Conservation (phyloP, 2,888 invertebrate genomes). For the Homarus gammarus region DNA sequence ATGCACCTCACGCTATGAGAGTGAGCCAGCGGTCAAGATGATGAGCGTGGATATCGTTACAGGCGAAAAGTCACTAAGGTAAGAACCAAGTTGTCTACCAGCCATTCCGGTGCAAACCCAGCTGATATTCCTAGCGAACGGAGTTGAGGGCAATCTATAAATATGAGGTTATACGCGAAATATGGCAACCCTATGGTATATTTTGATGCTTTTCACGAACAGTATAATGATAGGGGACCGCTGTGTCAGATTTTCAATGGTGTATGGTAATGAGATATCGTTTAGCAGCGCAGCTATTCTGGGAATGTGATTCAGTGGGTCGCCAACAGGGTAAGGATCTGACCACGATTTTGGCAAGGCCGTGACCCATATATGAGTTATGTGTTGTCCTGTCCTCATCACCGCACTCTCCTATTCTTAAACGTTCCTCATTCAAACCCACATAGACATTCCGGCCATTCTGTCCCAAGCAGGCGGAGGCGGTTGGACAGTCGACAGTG, state of each 20-base stretch:
- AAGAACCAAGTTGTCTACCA: background rate
- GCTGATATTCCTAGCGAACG: background rate
- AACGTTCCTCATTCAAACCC: too few species aligned
- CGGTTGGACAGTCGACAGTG: background rate
- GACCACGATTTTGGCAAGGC: background rate
- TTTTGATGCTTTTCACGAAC: too few species aligned
- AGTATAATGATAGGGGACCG: too few species aligned
- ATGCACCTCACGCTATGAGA: conserved; percentile 53
- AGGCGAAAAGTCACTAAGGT: conserved; percentile 51
- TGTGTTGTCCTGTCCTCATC: background rate
- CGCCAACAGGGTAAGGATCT: too few species aligned
- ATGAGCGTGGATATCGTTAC: conserved; percentile 40
- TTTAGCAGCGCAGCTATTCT: background rate
- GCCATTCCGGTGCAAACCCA: conserved; percentile 7
- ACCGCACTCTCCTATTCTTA: too few species aligned
- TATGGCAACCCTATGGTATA: background rate
- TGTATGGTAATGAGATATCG: too few species aligned
- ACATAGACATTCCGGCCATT: too few species aligned
- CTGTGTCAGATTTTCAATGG: too few species aligned
- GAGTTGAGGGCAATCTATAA: conserved; percentile 24
- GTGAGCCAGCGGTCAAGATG: conserved; percentile 53
- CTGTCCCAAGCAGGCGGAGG: too few species aligned
- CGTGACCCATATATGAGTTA: background rate
- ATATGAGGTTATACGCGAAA: background rate
- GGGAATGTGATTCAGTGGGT: conserved; percentile 22